Conservation (phyloP, 2,113 vertebrate genomes). For the Ageneiosus marmoratus region DNA sequence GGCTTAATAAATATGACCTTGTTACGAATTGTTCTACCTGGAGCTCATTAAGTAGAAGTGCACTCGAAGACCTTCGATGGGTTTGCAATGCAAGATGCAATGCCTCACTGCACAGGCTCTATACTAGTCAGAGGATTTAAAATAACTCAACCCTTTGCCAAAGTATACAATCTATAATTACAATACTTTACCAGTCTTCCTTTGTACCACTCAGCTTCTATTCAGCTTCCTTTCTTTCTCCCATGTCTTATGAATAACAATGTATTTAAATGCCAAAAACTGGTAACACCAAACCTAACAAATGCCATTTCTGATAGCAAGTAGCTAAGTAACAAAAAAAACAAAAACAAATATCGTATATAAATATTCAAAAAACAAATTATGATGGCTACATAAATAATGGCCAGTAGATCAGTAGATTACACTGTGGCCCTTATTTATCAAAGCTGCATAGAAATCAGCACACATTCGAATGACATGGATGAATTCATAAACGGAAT, state of each 20-base stretch:
- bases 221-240: not conserved
- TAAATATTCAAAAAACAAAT: not conserved
- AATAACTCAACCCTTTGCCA: not conserved
- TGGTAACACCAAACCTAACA: not conserved
- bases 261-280: not conserved
- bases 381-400: not conserved
- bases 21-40: constrained; percentile 18
- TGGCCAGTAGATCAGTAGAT: too few species aligned
- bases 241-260: not conserved
- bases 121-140: not conserved
- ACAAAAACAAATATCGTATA: too few species aligned
- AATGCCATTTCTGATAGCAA: not conserved
- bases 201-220: not conserved
- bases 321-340: too few species aligned
- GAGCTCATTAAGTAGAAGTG: constrained; percentile 16
- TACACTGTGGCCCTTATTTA: not conserved
- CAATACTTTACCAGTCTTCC: not conserved
- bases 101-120: constrained; percentile 9
- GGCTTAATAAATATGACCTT: constrained; percentile 19
- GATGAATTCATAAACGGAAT: not conserved
- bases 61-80: not conserved
- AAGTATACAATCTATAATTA: constrained; percentile 12
- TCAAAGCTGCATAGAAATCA: not conserved
- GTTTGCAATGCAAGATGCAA: constrained; percentile 1
- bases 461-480: not conserved